Conservation (phyloP, 2,797 vertebrate species). For the Dromococcyx pavoninus region DNA sequence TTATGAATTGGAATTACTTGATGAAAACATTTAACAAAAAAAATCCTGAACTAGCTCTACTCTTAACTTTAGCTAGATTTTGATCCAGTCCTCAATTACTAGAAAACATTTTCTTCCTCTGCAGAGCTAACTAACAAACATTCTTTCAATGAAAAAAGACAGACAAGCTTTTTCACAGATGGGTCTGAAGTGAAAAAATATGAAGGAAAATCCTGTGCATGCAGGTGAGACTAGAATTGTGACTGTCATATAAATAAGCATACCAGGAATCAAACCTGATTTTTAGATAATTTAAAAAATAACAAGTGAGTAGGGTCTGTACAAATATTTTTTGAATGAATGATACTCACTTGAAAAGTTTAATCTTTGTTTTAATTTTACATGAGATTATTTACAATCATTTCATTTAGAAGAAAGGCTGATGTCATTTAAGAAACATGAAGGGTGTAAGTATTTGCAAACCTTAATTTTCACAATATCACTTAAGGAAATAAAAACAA, state of each 20-base stretch:
- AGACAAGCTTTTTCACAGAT: not conserved
- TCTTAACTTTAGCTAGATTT: not conserved
- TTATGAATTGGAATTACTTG: conserved; percentile 47
- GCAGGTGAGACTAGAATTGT: not conserved
- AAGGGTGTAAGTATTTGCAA: not conserved
- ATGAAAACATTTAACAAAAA: not conserved
- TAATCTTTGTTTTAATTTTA: conserved; percentile 33
- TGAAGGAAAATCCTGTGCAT: not conserved
- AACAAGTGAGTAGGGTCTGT: not conserved
- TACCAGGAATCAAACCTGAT: not conserved
- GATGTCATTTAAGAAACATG: not conserved
- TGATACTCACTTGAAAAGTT: not conserved
- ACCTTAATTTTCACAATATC: not conserved
- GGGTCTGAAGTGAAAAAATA: not conserved
- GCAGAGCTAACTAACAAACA: not conserved
- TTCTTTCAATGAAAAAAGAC: not conserved
- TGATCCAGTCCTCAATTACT: not conserved
- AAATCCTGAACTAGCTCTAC: conserved; percentile 1
- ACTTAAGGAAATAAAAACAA: not conserved
- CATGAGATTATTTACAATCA: not conserved
- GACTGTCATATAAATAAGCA: not conserved
- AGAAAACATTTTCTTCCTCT: conserved; percentile 29
- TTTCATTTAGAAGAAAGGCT: conserved; percentile 27
- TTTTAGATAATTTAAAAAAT: conserved; percentile 31
- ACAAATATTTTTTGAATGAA: conserved; percentile 51